Evolutionary conservation across 2,888 invertebrate genomes (phyloP), one percentile per base, ranked within the genome.

Genomic region (Conus canariensis): DNA sequence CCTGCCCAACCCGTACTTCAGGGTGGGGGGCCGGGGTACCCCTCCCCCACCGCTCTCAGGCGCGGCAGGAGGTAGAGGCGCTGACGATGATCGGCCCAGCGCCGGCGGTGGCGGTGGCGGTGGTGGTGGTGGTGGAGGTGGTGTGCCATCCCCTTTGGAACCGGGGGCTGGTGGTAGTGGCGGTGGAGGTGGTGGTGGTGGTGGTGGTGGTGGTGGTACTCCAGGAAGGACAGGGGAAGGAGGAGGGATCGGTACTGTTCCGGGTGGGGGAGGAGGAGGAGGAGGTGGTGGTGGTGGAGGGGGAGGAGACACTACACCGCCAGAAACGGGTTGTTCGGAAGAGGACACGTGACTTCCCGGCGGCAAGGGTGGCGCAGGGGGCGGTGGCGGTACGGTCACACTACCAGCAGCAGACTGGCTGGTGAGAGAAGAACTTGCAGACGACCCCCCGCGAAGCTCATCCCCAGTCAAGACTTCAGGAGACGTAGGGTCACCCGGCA

Each of bases 201-300:
- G 94, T 90, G 95, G 95, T 64, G 93, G 91, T 94, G 56, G 95
- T 10, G 94, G 95, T 45, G 45, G 4, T 45, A 45, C 45, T 45
- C 45, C 45, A 25, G 95, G 95, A 3, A 92, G 91, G 16, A 92
- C 91, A 14, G 92, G 91, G 30, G 90, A 88, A 25, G 90, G 91
- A n/a, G 74, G 80, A 90, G 91, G 10, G 90, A 91, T 91, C 9
- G 92, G 92, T 58, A 94, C 95, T 83, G 95, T 95, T 8, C 94
- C 95, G 16, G 60, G 91, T 88, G 5, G 91, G 91, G 91, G 91
- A 0, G 93, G 92, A 22, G 95, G 95, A 74, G 95, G 90, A 56
- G 91, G 95, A 22, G 95, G 94, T 0, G 95, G 95, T 25, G 96
- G 96, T 58, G 96, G 96, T 0, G 95, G 96, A 1, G 96, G 96